Evolutionary conservation across 2,888 invertebrate species (phyloP).

Genomic region (Cacoxenus indagator): DNA sequence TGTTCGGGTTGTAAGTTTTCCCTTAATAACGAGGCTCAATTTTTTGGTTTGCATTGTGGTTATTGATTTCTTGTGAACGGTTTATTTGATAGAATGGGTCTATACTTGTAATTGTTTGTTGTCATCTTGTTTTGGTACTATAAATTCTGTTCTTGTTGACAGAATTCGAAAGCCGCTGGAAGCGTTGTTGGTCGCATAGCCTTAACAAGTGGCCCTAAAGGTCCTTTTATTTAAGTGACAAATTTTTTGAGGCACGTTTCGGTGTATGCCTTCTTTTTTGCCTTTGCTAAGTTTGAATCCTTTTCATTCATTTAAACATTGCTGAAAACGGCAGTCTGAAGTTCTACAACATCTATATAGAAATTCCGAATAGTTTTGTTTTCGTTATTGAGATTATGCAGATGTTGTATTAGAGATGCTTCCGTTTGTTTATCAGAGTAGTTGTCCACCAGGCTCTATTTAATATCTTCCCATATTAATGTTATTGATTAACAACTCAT

Average conservation of each 20-base stretch:
- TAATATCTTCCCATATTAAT: conserved; percentile 1
- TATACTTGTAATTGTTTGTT: neutral
- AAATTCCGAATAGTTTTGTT: neutral
- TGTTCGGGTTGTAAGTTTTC: neutral
- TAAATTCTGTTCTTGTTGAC: no score
- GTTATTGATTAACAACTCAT: neutral
- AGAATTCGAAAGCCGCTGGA: neutral
- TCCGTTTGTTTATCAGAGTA: neutral
- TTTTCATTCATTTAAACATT: neutral
- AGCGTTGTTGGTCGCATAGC: neutral
- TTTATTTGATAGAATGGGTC: neutral
- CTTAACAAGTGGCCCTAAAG: neutral
- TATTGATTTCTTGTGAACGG: neutral
- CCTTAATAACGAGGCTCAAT: neutral
- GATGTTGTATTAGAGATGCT: neutral
- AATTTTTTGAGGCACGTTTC: neutral
- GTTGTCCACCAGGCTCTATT: neutral
- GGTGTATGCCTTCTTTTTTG: neutral
- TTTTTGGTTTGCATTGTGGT: neutral
- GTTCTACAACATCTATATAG: neutral
- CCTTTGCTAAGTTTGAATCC: neutral
- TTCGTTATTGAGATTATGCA: neutral
- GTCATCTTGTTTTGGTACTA: neutral
- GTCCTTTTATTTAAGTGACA: neutral
- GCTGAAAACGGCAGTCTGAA: neutral